Base-by-base conservation (phyloP, 2,888 invertebrate species). In the Drosophila fulvimacula region DNA sequence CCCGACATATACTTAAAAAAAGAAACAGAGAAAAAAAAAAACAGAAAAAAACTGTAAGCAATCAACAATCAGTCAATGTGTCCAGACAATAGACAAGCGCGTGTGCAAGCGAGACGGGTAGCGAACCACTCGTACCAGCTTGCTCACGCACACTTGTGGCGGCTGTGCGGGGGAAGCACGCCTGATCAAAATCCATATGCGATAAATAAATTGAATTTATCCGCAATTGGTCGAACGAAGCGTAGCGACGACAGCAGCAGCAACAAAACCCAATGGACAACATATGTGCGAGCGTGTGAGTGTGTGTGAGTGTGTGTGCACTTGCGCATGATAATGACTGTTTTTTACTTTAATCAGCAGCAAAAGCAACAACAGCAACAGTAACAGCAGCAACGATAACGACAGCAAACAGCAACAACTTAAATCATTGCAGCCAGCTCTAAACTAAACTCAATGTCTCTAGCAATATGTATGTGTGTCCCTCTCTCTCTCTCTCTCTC, bases 171-270 rank as follows among this genome's bases (percentile, higher is more conserved):
- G 49, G 62, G 11, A 30, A 2, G 19, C 24, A n/a, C 42, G 55
- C 67, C 66, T 65, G 83, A 85, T 82, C 82, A 82, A 79, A 89
- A 87, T 90, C 82, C 90, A 89, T 90, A 90, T 88, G 86, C 82
- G 89, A 91, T 90, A 86, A 85, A 86, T 89, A 84, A 90, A 90
- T 90, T 91, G 90, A 90, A 90, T 90, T 91, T 90, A 90, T 90
- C 91, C 90, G 89, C 90, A 90, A 91, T 90, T 90, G 89, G 89
- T 88, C 81, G 89, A 89, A 80, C 70, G 44, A 67, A 19, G 65
- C 58, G 44, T 62, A 15, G 65, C 58, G 53, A 46, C 68, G 56
- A 69, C 70, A 60, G 24, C 59, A 36, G 21, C 73, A 53, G 21
- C 46, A 46, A 46, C 46, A n/a, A 34, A 38, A 44, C 34, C 36